Base-by-base conservation (phyloP, 2,888 invertebrate genomes). In the Sarcophaga carnaria region DNA sequence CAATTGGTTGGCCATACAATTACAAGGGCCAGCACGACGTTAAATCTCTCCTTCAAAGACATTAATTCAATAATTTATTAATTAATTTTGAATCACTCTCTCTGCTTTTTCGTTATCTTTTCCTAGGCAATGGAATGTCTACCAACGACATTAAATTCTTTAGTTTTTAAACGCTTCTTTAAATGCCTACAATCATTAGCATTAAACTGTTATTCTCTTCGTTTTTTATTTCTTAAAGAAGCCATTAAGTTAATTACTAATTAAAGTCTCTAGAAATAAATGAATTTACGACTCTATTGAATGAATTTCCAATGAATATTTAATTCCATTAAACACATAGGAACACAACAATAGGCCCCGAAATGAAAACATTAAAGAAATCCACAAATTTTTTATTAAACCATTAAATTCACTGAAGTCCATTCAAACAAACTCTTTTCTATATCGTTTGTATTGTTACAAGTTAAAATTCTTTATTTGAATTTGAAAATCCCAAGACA, bases 261-360 rank as follows among this genome's bases (percentile, higher is more conserved):
- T 67, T 45, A 17, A 67, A 77, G 37, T 17, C 12, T 69, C 14
- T 60, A 25, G 8, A 54, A 70, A 54, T 54, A 17, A 54, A 54
- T 17, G 54, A 14, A 14, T 17, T 54, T 54, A 54, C 54, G 54
- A 54, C 54, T 14, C 54, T 12, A 14, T 37, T 10, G 37, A 66
- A 20, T n/a, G 8, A 67, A 59, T 45, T 67, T 60, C 59, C 37
- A 60, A 69, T n/a, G 69, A 77, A 77, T 67, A 11, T 22, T 47
- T 69, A 25, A 60, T 76, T 47, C 54, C 49, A 64, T 54, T 64
- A 47, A 27, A 54, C 25, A 17, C 14, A 10, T 14, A 14, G 8
- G 10, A 10, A 8, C 8, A 37, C 37, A 8, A 37, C 37, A 37
- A 37, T 37, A 63, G 8, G 37, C 37, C 37, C 64, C 8, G 27